Evolutionary conservation across 30 jellyfish, hydroid and myxozoan species (phyloP).

Genomic region (Aurelia aurita complex sp. Pacific): DNA sequence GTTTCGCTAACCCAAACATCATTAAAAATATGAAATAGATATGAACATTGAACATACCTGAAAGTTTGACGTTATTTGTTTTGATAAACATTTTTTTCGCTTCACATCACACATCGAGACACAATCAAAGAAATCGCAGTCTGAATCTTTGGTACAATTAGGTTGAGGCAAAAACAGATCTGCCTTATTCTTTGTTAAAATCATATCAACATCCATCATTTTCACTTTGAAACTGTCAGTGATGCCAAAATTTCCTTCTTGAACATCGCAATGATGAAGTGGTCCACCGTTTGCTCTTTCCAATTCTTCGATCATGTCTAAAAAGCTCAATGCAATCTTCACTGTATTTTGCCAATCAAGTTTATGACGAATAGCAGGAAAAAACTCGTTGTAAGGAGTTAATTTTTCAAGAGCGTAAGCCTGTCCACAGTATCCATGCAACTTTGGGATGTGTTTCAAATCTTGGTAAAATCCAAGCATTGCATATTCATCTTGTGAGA

Average conservation of each 20-base stretch:
- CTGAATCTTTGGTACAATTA: slow-evolving; percentile 66
- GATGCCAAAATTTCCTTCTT: slow-evolving; percentile 95
- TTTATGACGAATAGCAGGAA: slow-evolving; percentile 59
- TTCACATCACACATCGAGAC: slow-evolving; percentile 79
- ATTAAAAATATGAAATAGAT: too few species aligned
- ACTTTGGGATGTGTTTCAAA: slow-evolving; percentile 72
- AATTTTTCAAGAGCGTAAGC: slow-evolving; percentile 80
- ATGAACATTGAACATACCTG: slow-evolving; percentile 55
- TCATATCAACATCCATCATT: slow-evolving; percentile 91
- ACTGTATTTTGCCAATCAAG: slow-evolving; percentile 73
- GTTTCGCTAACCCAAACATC: too few species aligned
- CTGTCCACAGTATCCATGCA: slow-evolving; percentile 91
- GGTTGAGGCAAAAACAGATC: slow-evolving; percentile 85
- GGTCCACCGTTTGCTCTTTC: slow-evolving; percentile 77
- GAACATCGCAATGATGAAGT: slow-evolving; percentile 91
- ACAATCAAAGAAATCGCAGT: slow-evolving; percentile 97
- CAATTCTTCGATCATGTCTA: slow-evolving; percentile 71
- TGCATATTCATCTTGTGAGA: slow-evolving; percentile 79
- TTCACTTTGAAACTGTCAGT: slow-evolving; percentile 65
- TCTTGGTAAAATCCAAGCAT: slow-evolving; percentile 79
- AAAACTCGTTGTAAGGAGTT: slow-evolving; percentile 52
- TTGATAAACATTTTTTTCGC: slow-evolving; percentile 68
- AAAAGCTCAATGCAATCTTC: slow-evolving; percentile 72
- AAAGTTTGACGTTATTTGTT: slow-evolving; percentile 69
- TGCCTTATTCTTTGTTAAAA: slow-evolving; percentile 67